Conservation (phyloP, 2,797 vertebrate genomes). For the Spea hammondii region DNA sequence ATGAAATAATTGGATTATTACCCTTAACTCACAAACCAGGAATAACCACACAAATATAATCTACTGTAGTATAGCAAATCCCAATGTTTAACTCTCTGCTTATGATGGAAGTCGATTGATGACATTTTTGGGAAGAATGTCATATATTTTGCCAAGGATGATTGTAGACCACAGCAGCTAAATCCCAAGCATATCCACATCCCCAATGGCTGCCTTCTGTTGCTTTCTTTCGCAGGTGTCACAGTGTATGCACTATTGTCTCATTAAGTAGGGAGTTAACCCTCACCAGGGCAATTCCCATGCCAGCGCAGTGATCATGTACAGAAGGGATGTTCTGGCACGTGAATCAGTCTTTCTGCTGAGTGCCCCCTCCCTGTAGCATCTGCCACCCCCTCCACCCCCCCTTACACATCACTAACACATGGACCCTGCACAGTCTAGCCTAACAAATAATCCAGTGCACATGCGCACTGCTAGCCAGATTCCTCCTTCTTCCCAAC, state of each 20-base stretch:
- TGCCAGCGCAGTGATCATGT: slow-evolving; percentile 67
- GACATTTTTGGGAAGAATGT: too few species aligned
- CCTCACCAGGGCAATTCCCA: slow-evolving; percentile 10
- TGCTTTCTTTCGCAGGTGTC: slow-evolving; percentile 28
- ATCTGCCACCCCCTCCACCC: slow-evolving; percentile 21
- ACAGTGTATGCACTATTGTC: neutral
- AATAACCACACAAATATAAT: too few species aligned
- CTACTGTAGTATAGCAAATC: too few species aligned
- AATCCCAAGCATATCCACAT: too few species aligned
- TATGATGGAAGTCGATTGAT: too few species aligned
- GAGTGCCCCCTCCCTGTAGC: neutral
- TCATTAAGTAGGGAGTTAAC: slow-evolving; percentile 19
- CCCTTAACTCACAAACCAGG: too few species aligned
- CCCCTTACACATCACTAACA: neutral
- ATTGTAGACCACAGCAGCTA: too few species aligned
- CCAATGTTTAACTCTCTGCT: too few species aligned
- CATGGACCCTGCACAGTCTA: neutral
- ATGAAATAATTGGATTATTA: too few species aligned
- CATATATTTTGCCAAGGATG: too few species aligned
- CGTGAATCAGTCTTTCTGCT: slow-evolving; percentile 63
- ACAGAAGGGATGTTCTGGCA: slow-evolving; percentile 71
- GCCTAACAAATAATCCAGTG: neutral
- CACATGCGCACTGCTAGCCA: slow-evolving; percentile 6
- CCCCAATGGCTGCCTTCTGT: slow-evolving; percentile 19
- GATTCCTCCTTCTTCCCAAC: slow-evolving; percentile 32